These are phyloP conservation scores for Sesamia inferens DNA, from an alignment of 2,888 invertebrate genomes.

Conservation along the genomic window DNA sequence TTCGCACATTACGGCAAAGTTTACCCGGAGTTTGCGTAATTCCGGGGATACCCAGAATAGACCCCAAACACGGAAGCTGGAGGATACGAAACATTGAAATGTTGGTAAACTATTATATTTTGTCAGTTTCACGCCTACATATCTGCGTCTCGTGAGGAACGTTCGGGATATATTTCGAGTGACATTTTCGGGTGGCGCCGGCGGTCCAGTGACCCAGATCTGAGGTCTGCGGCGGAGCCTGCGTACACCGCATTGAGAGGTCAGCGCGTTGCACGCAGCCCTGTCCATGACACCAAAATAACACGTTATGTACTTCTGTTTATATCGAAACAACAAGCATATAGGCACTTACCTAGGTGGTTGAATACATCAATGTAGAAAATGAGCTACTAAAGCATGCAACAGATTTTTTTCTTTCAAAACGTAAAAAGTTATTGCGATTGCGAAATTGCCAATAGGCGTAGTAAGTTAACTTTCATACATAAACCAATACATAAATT, in stretches of 20 bases:
- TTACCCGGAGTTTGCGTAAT: constrained; percentile 48
- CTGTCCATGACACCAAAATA: constrained; percentile 75
- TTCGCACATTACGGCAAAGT: constrained; percentile 39
- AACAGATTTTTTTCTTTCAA: constrained; percentile 45
- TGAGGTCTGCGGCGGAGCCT: constrained; percentile 78
- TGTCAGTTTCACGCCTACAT: constrained; percentile 35
- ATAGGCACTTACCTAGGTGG: constrained; percentile 37
- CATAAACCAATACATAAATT: constrained; percentile 55
- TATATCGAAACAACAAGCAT: constrained; percentile 64
- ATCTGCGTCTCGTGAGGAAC: constrained; percentile 18
- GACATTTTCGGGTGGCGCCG: constrained; percentile 75
- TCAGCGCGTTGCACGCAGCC: constrained; percentile 69
- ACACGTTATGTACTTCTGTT: constrained; percentile 58
- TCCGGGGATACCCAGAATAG: constrained; percentile 55
- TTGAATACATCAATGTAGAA: constrained; percentile 60
- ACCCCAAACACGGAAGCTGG: constrained; percentile 46
- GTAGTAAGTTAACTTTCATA: constrained; percentile 40
- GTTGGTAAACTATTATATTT: constrained; percentile 33
- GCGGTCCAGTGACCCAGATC: constrained; percentile 81
- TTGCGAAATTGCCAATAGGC: constrained; percentile 44
- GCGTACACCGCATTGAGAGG: constrained; percentile 78
- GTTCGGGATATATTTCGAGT: constrained; percentile 58
- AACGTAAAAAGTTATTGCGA: constrained; percentile 48
- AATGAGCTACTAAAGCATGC: constrained; percentile 62
- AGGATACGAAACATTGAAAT: constrained; percentile 40